Evolutionary conservation across 2,113 vertebrate species (phyloP), one percentile per base, ranked within the genome.

Genomic region (Microtus richardsoni): DNA sequence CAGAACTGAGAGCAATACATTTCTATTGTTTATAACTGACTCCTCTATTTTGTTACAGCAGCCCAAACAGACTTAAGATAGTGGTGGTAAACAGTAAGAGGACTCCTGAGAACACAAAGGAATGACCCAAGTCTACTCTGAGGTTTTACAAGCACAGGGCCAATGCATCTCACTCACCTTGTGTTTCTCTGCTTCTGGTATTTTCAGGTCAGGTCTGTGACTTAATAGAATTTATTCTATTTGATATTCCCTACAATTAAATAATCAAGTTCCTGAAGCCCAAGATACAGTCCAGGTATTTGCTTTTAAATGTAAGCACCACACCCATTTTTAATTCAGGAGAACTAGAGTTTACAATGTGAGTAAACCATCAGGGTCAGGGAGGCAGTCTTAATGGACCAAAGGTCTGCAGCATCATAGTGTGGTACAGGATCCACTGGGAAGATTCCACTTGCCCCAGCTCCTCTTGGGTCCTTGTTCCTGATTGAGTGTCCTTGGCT

Each of bases 331-430:
- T 62, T 41, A 70, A 75, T 58, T 24, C 64, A 88, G 68, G 47
- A 89, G 79, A 75, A 60, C 26, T 13, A 71, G 74, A 71, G 41
- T 54, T 26, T 16, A 17, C 66, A 5, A 24, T n/a, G 6, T 30
- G 14, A 14, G 14, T 17, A 49, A 73, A 70, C 2, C 21, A 24
- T 8, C 2, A 30, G 58, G 79, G 79, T 39, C 14, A 60, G 0
- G 0, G 36, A 19, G 16, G 44, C 39, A 24, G 68, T 54, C 89
- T 96, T 82, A 97, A 19, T 0, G 95, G 90, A 14, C 74, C 0
- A 0, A 91, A 92, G 41, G 92, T 49, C 64, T 96, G 84, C 70
- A 94, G 91, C 80, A 92, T 93, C 84, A 93, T 93, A 89, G 60
- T 54, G 0, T 22, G 3, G 39, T 89, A 79, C 36, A 96, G 60